Percentiles rank a stretch among this genome's conserved stretches.
Evolutionary conservation across 92 coral and sea anemone genomes (phyloP).

Genomic region (Porites cylindrica): DNA sequence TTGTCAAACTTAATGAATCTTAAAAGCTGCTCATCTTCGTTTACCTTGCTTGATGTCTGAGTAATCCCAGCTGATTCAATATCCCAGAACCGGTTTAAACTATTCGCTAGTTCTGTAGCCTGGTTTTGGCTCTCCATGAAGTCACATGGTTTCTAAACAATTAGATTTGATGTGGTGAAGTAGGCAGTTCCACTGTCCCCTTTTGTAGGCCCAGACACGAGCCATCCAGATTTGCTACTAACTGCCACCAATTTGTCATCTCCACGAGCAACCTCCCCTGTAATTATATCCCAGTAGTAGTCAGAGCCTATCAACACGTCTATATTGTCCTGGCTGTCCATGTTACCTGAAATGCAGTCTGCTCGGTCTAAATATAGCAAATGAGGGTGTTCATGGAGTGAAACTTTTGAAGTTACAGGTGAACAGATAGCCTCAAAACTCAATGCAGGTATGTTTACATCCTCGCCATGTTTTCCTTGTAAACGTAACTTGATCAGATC

Average conservation of each 20-base stretch:
- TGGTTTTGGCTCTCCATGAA: neutral
- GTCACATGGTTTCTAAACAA: neutral
- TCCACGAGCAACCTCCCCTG: too few relatives aligned
- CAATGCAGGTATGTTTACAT: neutral
- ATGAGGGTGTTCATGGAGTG: neutral
- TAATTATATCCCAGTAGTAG: too few relatives aligned
- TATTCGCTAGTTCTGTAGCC: too few relatives aligned
- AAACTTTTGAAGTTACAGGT: neutral
- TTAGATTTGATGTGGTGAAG: constrained; percentile 2
- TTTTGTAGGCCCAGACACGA: neutral
- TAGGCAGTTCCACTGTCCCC: neutral
- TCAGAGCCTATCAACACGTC: neutral
- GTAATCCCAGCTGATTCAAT: too few relatives aligned
- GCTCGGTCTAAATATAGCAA: neutral
- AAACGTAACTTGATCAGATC: neutral
- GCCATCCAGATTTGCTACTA: neutral
- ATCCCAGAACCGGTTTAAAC: too few relatives aligned
- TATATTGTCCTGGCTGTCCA: neutral
- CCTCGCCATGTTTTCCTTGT: neutral
- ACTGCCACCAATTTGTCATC: too few relatives aligned
- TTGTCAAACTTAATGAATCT: neutral
- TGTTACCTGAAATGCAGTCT: neutral
- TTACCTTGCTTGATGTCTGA: neutral
- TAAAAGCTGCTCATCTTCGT: constrained; percentile 3
- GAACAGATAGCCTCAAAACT: neutral